These are phyloP conservation scores for Panopea generosa DNA, from an alignment of 2,888 invertebrate species.

Conservation along the genomic window DNA sequence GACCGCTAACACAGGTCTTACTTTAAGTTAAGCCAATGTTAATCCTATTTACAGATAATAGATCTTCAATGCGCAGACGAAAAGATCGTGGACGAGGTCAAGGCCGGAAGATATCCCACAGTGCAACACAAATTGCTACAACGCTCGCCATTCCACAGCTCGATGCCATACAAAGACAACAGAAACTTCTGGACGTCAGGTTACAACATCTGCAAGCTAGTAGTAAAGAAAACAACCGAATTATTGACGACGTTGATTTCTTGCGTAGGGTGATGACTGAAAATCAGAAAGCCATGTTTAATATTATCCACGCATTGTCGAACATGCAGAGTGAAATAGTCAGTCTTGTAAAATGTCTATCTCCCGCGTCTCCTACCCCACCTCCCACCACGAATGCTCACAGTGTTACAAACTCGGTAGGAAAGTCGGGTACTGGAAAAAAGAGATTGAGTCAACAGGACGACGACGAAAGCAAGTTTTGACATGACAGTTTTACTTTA, in stretches of 20 bases:
- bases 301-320: conserved; percentile 83
- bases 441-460: conserved; percentile 57
- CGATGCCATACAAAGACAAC: conserved; percentile 83
- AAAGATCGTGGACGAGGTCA: conserved; percentile 66
- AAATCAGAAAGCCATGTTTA: conserved; percentile 84
- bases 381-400: conserved; percentile 63
- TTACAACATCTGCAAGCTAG: conserved; percentile 84
- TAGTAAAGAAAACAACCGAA: conserved; percentile 82
- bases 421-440: conserved; percentile 30
- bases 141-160: conserved; percentile 84
- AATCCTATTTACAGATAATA: too few relatives aligned
- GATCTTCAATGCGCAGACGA: conserved; percentile 55
- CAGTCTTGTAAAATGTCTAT: conserved; percentile 78
- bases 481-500: too few relatives aligned
- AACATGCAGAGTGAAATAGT: conserved; percentile 84
- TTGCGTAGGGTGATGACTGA: conserved; percentile 84
- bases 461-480: conserved; percentile 63
- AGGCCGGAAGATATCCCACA: conserved; percentile 74
- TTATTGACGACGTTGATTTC: conserved; percentile 84
- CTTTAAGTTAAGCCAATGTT: too few relatives aligned
- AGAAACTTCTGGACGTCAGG: conserved; percentile 84
- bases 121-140: conserved; percentile 80
- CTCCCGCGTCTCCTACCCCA: conserved; percentile 67
- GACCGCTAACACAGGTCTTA: too few relatives aligned
- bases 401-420: conserved; percentile 36